These are phyloP conservation scores for Stegodyphus mimosarum DNA, from an alignment of 1,140 invertebrate genomes.

Conservation along the genomic window DNA sequence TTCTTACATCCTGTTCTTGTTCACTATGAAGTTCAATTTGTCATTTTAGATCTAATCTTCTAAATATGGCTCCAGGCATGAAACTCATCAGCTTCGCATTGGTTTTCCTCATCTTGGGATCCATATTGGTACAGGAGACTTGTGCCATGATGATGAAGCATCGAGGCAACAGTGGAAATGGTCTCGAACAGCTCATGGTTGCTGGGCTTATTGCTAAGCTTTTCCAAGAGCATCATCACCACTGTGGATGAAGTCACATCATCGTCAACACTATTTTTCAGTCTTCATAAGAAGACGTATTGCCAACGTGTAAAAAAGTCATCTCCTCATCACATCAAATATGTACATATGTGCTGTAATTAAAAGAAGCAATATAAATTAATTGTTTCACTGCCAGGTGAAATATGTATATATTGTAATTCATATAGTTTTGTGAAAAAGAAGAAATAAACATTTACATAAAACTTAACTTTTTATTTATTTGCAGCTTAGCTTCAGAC, in stretches of 20 bases:
- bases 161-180: background rate
- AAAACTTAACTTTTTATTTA: too few relatives aligned
- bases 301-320: too few relatives aligned
- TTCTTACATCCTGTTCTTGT: background rate
- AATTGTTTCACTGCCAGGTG: too few relatives aligned
- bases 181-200: slow-evolving; percentile 14
- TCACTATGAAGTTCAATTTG: background rate
- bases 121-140: slow-evolving; percentile 1
- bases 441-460: too few relatives aligned
- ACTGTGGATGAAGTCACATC: background rate
- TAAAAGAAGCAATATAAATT: too few relatives aligned
- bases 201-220: slow-evolving; percentile 40
- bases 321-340: too few relatives aligned
- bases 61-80: background rate
- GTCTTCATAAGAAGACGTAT: too few relatives aligned
- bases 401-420: too few relatives aligned
- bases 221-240: slow-evolving; percentile 24
- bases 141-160: slow-evolving; percentile 11
- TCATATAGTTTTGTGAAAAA: too few relatives aligned
- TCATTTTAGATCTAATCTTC: background rate
- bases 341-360: too few relatives aligned
- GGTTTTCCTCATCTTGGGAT: slow-evolving; percentile 1
- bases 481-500: too few relatives aligned
- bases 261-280: too few relatives aligned
- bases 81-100: slow-evolving; percentile 4